Conservation (phyloP, 1,140 invertebrate species). For the Laupala kohalensis region DNA sequence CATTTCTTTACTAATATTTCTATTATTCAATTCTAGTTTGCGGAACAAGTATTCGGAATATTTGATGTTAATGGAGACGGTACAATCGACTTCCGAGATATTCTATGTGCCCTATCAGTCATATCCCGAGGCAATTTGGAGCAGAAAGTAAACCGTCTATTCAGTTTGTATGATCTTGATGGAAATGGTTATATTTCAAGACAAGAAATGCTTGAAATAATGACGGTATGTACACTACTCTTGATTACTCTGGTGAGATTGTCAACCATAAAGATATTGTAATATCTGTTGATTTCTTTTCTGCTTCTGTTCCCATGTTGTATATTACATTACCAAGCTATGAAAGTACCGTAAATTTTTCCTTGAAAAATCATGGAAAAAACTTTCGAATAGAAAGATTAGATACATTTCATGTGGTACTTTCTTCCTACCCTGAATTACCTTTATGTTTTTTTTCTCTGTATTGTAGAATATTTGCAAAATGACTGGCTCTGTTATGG, state of each 20-base stretch:
- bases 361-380: too few species aligned
- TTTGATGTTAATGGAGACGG: slow-evolving; percentile 96
- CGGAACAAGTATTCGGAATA: slow-evolving; percentile 95
- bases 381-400: too few species aligned
- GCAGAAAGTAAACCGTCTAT: slow-evolving; percentile 96
- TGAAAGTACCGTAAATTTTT: too few species aligned
- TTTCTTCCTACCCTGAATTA: background rate
- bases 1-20: too few species aligned
- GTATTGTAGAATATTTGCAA: slow-evolving; percentile 89
- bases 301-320: too few species aligned
- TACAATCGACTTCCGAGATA: slow-evolving; percentile 96
- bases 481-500: slow-evolving; percentile 98
- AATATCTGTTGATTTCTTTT: too few species aligned
- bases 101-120: slow-evolving; percentile 88
- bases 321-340: too few species aligned
- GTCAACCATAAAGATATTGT: too few species aligned
- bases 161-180: slow-evolving; percentile 93
- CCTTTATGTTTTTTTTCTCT: background rate
- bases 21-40: slow-evolving; percentile 58
- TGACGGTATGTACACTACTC: slow-evolving; percentile 71
- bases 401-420: too few species aligned
- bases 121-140: slow-evolving; percentile 92
- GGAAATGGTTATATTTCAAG: slow-evolving; percentile 89
- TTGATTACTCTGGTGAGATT: too few species aligned
- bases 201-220: slow-evolving; percentile 93